These are phyloP conservation scores for Eurystomus gularis DNA, from an alignment of 2,113 vertebrate species.

Conservation along the genomic window DNA sequence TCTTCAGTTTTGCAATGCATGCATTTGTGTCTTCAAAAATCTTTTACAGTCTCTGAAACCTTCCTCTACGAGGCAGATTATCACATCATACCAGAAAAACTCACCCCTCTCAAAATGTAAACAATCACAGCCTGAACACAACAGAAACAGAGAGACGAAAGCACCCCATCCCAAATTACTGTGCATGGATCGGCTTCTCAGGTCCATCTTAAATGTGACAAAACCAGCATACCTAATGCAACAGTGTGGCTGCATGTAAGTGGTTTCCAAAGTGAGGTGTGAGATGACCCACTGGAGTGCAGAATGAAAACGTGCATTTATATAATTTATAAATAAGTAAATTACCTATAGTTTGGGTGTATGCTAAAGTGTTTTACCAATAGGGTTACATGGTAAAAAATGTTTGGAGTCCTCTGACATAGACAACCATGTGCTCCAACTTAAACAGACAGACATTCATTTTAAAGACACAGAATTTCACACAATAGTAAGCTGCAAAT, in stretches of 20 bases:
- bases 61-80: background rate
- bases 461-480: background rate
- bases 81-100: background rate
- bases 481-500: background rate
- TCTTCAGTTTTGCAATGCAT: background rate
- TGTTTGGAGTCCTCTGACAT: background rate
- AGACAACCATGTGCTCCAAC: background rate
- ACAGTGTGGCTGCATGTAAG: background rate
- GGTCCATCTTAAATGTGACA: background rate
- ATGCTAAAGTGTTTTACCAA: background rate
- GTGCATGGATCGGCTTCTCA: background rate
- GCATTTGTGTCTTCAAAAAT: background rate
- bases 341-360: accelerated
- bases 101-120: background rate
- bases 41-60: background rate
- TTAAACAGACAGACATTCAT: background rate
- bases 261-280: background rate
- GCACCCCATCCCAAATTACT: background rate
- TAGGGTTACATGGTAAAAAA: background rate
- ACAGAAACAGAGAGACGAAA: background rate
- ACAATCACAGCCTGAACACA: background rate
- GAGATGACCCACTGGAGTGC: background rate
- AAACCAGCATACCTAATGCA: background rate
- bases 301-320: background rate
- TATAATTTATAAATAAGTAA: background rate